Base-by-base conservation (phyloP, 2,113 vertebrate species). In the Saguinus imperator region DNA sequence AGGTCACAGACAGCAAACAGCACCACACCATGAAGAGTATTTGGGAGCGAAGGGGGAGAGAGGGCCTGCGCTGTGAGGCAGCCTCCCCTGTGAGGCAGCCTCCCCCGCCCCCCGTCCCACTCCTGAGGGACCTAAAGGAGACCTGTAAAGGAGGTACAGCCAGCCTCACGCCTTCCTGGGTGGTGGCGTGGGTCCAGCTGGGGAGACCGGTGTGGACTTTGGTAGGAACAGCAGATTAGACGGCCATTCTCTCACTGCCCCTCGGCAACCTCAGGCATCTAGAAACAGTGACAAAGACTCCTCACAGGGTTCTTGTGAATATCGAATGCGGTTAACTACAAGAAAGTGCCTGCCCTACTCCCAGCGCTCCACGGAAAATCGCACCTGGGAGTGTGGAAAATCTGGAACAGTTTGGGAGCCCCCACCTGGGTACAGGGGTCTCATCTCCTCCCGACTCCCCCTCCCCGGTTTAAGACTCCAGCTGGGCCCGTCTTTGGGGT, bases 151-250 rank as follows among this genome's bases (percentile, higher is more conserved):
- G 27, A 64, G 12, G 61, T 52, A 52, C 52, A 52, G 35, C 8
- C 1, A 4, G 40, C 10, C 57, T 48, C 6, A 13, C 13, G 14
- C 12, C 29, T 48, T 70, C 48, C 52, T 77, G 80, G 45, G 50
- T 18, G 13, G 17, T 70, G 10, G 6, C 0, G 0, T 7, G 5
- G 14, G 43, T 48, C 8, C 52, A 10, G 17, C 9, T 18, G 10
- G 1, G 4, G 29, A 43, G 61, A 21, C 5, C 29, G 23, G 9
- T 16, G 64, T 9, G 10, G 45, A n/a, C 10, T 35, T 37, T 8
- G 21, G 10, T 12, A 55, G 37, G 7, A 82, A 27, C 13, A 8
- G 8, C 14, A 3, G 13, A 48, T 27, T 25, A 14, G 8, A 16
- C 4, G 5, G 14, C 2, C 21, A 35, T 64, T 40, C 45, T 88